Base-by-base conservation (phyloP, 2,797 vertebrate genomes). In the Fistularia commersonii region DNA sequence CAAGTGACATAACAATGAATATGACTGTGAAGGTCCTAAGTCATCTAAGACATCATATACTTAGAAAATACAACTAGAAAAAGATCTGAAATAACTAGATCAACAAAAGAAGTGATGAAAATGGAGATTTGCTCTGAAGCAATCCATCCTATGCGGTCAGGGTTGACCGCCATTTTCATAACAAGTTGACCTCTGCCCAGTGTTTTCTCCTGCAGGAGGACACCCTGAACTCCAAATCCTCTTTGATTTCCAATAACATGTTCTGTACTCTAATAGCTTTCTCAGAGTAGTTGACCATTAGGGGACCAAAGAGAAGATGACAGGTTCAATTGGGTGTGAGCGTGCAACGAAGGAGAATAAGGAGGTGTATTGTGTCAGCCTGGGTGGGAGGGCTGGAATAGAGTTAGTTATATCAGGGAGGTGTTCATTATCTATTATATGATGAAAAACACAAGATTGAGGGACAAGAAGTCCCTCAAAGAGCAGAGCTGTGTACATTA, bases 211-310 rank as follows among this genome's bases (percentile, higher is more conserved):
- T 49, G 57, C 72, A 81, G 74, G 75, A 82, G 72, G 76, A 80
- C 70, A 53, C 72, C 64, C 69, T 54, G 55, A 72, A 79, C 80
- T 83, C 83, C 79, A 88, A 89, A 90, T 90, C 85, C 87, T 77
- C 84, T 89, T 90, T 91, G 89, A 90, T 91, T 91, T 89, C 87
- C 88, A 89, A 90, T 89, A 89, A 86, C 85, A 82, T 81, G 77
- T 78, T 77, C 69, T 75, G 69, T 77, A 65, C 83, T 83, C 77
- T 86, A 88, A 88, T 84, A 88, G 83, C 82, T 81, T 76, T 76
- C 67, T 10, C 47, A 64, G 62, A 81, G 74, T 70, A 62, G 54
- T 65, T 48, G 55, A 56, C 74, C 72, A 81, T 76, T 81, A 84
- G 57, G 65, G 50, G 61, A 79, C 66, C 69, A 80, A 77, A 85